phyloP scores from a whole-genome alignment of 2,113 vertebrate species.

The Myotis lucifugus region DNA sequence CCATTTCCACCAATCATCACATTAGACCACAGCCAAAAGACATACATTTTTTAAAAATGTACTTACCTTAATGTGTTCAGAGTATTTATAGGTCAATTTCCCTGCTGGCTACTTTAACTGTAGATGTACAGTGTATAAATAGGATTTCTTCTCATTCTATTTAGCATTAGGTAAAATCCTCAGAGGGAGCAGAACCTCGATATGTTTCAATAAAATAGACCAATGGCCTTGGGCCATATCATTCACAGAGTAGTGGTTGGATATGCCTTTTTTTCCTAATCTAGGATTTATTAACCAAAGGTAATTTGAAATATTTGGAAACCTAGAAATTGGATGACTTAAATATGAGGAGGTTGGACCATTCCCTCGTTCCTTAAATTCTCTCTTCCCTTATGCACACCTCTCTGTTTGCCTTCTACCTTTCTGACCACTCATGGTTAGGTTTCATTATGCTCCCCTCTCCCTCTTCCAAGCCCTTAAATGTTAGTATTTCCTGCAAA shows the following conservation, averaged over 20 bases:
- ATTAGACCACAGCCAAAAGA: conserved; percentile 83
- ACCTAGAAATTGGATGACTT: background rate
- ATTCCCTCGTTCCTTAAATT: background rate
- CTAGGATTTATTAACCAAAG: conserved; percentile 22
- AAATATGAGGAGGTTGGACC: background rate
- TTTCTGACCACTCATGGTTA: background rate
- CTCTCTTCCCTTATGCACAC: background rate
- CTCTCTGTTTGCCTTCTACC: background rate
- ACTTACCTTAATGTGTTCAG: conserved; percentile 77
- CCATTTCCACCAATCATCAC: conserved; percentile 82
- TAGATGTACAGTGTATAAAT: background rate
- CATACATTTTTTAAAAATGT: conserved; percentile 73
- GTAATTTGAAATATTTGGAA: conserved; percentile 42
- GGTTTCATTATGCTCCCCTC: background rate
- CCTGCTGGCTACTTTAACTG: conserved; percentile 76
- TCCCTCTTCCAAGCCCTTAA: background rate
- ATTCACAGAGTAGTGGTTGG: background rate
- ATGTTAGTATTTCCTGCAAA: background rate
- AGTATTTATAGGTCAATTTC: conserved; percentile 78
- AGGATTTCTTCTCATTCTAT: conserved; percentile 53
- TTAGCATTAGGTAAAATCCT: conserved; percentile 59
- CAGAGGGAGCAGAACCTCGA: conserved; percentile 34
- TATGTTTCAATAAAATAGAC: conserved; percentile 30
- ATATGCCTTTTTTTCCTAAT: background rate
- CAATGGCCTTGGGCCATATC: background rate